Evolutionary conservation across 2,888 invertebrate genomes (phyloP), one percentile per base, ranked within the genome.

Genomic region (Cerceris ruficornis): DNA sequence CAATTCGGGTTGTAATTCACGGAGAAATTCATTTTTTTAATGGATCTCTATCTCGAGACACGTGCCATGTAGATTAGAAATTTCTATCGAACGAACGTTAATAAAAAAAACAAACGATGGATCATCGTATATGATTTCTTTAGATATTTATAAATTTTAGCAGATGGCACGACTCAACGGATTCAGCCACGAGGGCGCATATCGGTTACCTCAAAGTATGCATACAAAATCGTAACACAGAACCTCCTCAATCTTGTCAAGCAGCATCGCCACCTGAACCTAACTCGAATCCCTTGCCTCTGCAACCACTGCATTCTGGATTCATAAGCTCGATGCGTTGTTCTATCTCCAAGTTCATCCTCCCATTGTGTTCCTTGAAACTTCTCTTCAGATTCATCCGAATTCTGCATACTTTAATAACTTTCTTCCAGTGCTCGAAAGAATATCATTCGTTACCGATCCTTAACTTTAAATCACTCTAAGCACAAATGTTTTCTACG

Each of bases 241-340:
- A 88, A 86, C 84, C 87, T 87, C 88, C 85, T 88, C 89, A 86
- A 87, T 87, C 88, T 88, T 88, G 88, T 87, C 87, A 87, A 87
- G 83, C 75, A 87, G 81, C 86, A 86, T 83, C 82, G 86, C 86
- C 88, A 87, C 88, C 87, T 77, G 75, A 85, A 80, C 88, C 88
- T 89, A 90, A 88, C 88, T 90, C 82, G 83, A 84, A 85, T 86
- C 80, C 72, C 75, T 75, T 85, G 77, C 85, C 81, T 62, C 79
- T 80, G 80, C 84, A 87, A 88, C 87, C 86, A 81, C 84, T 80
- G 76, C 82, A 88, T 88, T 82, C 82, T 75, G 81, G 82, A 88
- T 87, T 88, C 87, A 88, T 88, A 86, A 87, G 85, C 84, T 73
- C 77, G 79, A 69, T 82, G 81, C 81, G 80, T 83, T 81, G 7